These are phyloP conservation scores for Ischnus inquisitorius DNA, from an alignment of 2,888 invertebrate species.

Conservation along the genomic window DNA sequence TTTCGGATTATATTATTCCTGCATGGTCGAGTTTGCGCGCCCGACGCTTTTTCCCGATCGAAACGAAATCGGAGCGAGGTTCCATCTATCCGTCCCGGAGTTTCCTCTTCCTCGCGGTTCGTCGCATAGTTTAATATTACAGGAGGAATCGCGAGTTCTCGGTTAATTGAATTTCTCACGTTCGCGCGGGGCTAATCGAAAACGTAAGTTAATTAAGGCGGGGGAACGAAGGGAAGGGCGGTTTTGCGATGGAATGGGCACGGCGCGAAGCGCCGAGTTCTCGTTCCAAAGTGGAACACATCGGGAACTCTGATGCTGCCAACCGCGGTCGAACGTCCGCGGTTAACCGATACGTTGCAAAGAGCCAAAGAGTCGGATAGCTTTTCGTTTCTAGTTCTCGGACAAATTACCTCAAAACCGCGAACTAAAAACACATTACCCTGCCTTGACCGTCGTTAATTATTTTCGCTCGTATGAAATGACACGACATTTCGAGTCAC, in stretches of 20 bases:
- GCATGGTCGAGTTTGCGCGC: neutral
- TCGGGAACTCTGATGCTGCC: conserved; percentile 15
- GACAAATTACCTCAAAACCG: conserved; percentile 26
- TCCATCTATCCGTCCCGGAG: neutral
- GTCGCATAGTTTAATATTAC: conserved; percentile 22
- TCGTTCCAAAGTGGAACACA: conserved; percentile 44
- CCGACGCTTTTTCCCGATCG: conserved; percentile 3
- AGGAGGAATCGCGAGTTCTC: conserved; percentile 20
- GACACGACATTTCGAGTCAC: too few relatives aligned
- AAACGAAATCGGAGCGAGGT: conserved; percentile 9
- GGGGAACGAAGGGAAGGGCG: conserved; percentile 29
- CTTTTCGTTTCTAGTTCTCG: conserved; percentile 49
- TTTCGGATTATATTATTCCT: neutral
- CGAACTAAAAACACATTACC: conserved; percentile 10
- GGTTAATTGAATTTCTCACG: conserved; percentile 51
- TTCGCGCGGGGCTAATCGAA: conserved; percentile 43
- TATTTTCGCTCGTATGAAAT: too few relatives aligned
- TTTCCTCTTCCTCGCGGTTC: neutral
- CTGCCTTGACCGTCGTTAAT: neutral
- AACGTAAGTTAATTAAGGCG: conserved; percentile 50
- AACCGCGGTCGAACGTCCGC: conserved; percentile 20
- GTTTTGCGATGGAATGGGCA: conserved; percentile 31
- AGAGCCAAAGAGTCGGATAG: conserved; percentile 36
- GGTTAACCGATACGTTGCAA: conserved; percentile 45
- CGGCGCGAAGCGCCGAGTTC: conserved; percentile 21